Conservation (phyloP, 2,113 vertebrate species). For the Hemibagrus wyckioides region DNA sequence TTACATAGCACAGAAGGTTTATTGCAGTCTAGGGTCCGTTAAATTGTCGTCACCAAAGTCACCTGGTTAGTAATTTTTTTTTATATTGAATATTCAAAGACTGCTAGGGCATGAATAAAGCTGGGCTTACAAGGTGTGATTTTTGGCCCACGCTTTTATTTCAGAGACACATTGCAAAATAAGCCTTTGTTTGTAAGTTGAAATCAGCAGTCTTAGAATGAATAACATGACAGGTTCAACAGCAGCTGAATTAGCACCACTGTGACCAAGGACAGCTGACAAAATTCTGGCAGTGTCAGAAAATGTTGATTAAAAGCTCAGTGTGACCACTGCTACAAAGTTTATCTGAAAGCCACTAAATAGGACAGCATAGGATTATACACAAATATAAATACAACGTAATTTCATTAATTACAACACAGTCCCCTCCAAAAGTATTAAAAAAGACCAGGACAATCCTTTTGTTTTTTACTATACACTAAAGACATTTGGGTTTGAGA, state of each 20-base stretch:
- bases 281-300: background rate
- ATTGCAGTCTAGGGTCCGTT: background rate
- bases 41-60: background rate
- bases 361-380: no score
- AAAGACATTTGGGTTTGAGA: no score
- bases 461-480: no score
- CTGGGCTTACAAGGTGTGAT: background rate
- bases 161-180: background rate
- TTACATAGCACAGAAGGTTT: slow-evolving; percentile 15
- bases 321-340: background rate
- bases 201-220: background rate
- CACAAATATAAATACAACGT: background rate
- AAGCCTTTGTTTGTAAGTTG: background rate
- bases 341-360: background rate
- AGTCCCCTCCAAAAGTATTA: background rate
- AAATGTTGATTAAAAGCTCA: background rate
- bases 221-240: background rate
- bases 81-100: background rate
- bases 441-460: background rate
- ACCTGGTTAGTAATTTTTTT: slow-evolving; percentile 15
- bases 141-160: background rate
- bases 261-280: background rate
- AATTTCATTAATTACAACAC: background rate
- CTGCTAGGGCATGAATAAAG: background rate
- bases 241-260: background rate